These are phyloP conservation scores for Folsomia manolachei DNA, from an alignment of 2,888 invertebrate genomes.

Conservation along the genomic window DNA sequence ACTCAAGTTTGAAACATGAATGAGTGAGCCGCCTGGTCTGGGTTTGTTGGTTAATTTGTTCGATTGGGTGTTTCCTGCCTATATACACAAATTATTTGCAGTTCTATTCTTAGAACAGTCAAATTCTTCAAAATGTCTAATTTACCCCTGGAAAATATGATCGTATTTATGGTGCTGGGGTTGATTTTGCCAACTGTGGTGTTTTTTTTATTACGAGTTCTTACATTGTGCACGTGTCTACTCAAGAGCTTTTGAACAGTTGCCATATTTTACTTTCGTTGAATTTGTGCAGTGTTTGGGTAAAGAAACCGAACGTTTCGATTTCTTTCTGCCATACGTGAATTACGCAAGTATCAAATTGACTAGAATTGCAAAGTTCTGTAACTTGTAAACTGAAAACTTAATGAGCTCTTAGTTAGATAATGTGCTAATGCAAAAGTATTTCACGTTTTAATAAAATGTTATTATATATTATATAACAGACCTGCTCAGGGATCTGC, in stretches of 20 bases:
- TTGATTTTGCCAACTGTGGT: background rate
- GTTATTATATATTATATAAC: background rate
- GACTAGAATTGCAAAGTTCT: too few relatives aligned
- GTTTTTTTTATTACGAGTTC: background rate
- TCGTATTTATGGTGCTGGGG: too few relatives aligned
- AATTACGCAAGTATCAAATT: too few relatives aligned
- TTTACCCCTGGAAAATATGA: background rate
- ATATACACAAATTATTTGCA: background rate
- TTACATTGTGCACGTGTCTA: too few relatives aligned
- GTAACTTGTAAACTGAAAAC: background rate
- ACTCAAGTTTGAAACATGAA: too few relatives aligned
- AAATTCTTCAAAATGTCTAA: background rate
- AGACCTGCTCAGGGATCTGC: constrained; percentile 52
- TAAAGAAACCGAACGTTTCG: background rate
- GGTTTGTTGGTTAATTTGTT: too few relatives aligned
- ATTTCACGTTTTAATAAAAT: too few relatives aligned
- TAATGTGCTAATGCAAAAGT: background rate
- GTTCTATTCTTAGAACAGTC: background rate
- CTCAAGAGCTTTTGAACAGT: background rate
- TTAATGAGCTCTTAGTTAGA: background rate
- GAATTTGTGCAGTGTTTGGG: background rate
- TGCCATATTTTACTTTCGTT: background rate
- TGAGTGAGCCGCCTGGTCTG: too few relatives aligned
- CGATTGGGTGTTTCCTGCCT: too few relatives aligned
- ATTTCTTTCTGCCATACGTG: background rate